Percentiles rank a stretch among this genome's conserved stretches.
Conservation (phyloP, 2,797 vertebrate genomes). For the Sebastes variabilis region DNA sequence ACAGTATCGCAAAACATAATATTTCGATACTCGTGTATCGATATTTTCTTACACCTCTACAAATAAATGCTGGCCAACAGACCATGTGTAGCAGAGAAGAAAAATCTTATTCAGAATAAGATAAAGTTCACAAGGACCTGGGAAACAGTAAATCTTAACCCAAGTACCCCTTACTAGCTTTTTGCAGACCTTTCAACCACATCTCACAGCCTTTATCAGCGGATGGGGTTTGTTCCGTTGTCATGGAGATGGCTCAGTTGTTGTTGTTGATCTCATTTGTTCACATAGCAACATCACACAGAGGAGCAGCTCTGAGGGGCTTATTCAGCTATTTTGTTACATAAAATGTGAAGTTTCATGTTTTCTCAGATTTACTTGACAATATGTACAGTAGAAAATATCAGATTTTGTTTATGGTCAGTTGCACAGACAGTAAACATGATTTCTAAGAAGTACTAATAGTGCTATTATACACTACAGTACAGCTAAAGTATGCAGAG, state of each 20-base stretch:
- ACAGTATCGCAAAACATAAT: too few relatives aligned
- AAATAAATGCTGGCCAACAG: not conserved
- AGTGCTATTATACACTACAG: not conserved
- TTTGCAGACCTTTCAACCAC: not conserved
- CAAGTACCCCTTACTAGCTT: not conserved
- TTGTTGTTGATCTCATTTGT: slow-evolving; percentile 1
- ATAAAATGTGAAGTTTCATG: not conserved
- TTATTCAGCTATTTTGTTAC: not conserved
- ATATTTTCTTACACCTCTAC: not conserved
- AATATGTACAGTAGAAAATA: not conserved
- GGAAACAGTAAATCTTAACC: not conserved
- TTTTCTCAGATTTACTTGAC: not conserved
- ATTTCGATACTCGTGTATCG: too few relatives aligned
- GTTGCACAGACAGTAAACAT: not conserved
- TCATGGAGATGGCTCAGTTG: not conserved
- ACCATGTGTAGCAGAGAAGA: not conserved
- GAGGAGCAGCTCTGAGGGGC: not conserved
- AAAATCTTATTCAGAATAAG: not conserved
- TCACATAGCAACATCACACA: not conserved
- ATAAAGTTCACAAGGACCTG: not conserved
- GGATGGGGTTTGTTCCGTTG: not conserved
- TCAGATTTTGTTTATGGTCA: not conserved
- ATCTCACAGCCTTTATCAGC: not conserved
- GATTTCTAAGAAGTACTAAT: not conserved
- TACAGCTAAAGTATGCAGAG: not conserved